Evolutionary conservation across 2,113 vertebrate species (phyloP), one percentile per base, ranked within the genome.

Genomic region (Loxodonta africana): DNA sequence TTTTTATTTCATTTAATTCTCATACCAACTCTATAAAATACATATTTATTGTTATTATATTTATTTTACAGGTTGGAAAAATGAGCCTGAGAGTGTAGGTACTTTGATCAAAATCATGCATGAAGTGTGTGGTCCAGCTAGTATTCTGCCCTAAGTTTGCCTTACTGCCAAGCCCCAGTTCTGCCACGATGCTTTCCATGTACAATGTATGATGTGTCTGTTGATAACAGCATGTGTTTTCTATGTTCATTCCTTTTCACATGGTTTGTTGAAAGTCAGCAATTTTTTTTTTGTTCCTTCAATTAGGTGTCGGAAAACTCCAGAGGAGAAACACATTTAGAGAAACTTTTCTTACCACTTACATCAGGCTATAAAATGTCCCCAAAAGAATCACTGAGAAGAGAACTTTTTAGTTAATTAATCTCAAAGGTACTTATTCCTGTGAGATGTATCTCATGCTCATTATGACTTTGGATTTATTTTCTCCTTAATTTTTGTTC

Each of bases 361-460:
- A 76, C 6, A 3, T 37, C 83, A 95, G 44, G 28, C 18, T 86
- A 9, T 14, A 74, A 69, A 28, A 60, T 73, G 28, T 96, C 96
- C 85, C 93, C 3, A 83, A 76, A 53, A 85, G 30, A 85, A 63
- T 91, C 17, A 71, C 3, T 44, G 63, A 83, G 21, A 93, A 57
- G 37, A 53, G 1, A 95, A 96, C 67, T 83, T 90, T 96, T 44
- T 33, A 73, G 33, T 60, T 97, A 97, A 98, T 97, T 94, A 97
- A 87, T 96, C 95, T 95, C 97, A 71, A 77, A 85, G 87, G 95
- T 51, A 51, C 6, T 67, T 28, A 78, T 76, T 88, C 71, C 25
- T 87, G 6, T 3, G 62, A 95, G 93, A 81, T 83, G 12, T 10
- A 71, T 83, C 23, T 85, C 25, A 26, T 69, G 53, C 25, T 97